Evolutionary conservation across 1,140 invertebrate species (phyloP).

Genomic region (Camponotus pennsylvanicus): DNA sequence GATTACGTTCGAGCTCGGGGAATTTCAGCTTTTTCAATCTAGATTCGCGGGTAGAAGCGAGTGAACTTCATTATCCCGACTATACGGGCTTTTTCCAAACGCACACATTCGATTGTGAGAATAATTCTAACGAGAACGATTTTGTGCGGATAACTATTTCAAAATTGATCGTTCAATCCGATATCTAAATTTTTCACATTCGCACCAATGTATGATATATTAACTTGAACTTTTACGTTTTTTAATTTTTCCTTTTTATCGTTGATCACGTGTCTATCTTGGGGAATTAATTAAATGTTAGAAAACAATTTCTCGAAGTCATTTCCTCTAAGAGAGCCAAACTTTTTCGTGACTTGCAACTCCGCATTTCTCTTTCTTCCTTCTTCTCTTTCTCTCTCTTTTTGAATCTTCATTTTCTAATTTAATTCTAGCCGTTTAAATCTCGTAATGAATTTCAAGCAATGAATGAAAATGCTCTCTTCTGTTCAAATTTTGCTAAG

Average conservation of each 20-base stretch:
- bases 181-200: constrained; percentile 21
- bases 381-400: no score
- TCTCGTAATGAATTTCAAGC: background rate
- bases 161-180: background rate
- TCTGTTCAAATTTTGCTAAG: background rate
- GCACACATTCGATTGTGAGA: background rate
- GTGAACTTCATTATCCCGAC: constrained; percentile 28
- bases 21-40: constrained; percentile 26
- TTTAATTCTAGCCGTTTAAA: constrained; percentile 23
- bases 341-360: background rate
- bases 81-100: constrained; percentile 16
- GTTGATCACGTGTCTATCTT: background rate
- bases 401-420: background rate
- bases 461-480: background rate
- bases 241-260: background rate
- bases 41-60: background rate
- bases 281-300: background rate
- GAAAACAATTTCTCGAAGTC: background rate
- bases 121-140: constrained; percentile 30
- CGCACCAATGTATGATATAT: background rate
- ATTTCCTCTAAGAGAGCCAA: background rate
- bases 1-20: constrained; percentile 22
- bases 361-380: background rate
- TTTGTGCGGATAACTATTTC: constrained; percentile 3
- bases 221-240: background rate